Evolutionary conservation across 1,140 invertebrate species (phyloP).

Genomic region (Elymnias hypermnestra): DNA sequence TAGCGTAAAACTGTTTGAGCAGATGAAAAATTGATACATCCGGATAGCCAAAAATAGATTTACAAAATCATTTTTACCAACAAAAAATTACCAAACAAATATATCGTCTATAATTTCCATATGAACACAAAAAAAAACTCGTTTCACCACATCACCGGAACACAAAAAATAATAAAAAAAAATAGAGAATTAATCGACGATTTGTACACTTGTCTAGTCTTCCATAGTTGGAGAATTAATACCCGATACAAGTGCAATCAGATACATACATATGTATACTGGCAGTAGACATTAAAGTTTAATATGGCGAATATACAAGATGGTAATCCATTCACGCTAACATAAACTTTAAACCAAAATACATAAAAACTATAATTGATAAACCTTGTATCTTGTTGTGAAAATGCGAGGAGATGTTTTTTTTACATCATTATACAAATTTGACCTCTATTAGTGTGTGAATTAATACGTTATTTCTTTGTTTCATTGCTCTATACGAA

Average conservation of each 20-base stretch:
- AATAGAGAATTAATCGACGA: no score
- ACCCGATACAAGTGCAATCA: slow-evolving; percentile 12
- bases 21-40: no score
- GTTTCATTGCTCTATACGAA: not conserved
- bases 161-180: no score
- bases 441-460: slow-evolving; percentile 3
- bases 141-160: not conserved
- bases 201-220: not conserved
- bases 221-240: slow-evolving; percentile 1
- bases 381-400: not conserved
- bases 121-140: not conserved
- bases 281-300: slow-evolving; percentile 1
- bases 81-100: no score
- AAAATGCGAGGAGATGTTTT: not conserved
- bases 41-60: no score
- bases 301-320: not conserved
- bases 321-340: no score
- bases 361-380: not conserved
- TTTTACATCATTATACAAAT: not conserved
- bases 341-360: not conserved
- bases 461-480: no score
- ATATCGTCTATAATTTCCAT: no score
- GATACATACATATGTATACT: slow-evolving; percentile 14
- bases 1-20: no score
- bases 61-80: no score